Conservation (phyloP, 2,113 vertebrate genomes). For the Rhinolophus sinicus region DNA sequence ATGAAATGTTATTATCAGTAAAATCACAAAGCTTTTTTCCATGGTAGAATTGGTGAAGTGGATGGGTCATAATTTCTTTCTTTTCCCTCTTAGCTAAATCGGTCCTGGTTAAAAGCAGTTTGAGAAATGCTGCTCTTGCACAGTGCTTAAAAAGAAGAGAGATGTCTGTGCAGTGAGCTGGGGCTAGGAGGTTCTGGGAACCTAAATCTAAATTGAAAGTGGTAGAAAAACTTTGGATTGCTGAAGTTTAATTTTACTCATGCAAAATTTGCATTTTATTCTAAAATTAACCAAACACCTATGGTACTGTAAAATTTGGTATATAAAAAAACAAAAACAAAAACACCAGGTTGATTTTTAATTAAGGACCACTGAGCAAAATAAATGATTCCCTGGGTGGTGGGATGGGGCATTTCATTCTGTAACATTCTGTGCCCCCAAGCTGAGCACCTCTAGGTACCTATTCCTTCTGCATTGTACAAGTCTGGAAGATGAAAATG, state of each 20-base stretch:
- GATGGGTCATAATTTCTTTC: background rate
- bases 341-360: background rate
- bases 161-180: background rate
- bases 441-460: background rate
- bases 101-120: background rate
- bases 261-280: background rate
- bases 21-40: background rate
- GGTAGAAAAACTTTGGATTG: background rate
- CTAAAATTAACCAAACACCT: background rate
- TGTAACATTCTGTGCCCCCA: background rate
- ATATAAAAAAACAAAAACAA: background rate
- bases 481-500: background rate
- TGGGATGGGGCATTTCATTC: background rate
- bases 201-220: background rate
- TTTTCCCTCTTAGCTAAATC: background rate
- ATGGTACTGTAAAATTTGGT: background rate
- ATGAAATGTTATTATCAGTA: no score
- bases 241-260: background rate
- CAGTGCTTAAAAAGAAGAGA: background rate
- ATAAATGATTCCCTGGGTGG: background rate
- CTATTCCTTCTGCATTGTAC: background rate
- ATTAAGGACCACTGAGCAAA: background rate
- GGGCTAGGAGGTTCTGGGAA: background rate
- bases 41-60: background rate
- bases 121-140: background rate